These are phyloP conservation scores for Boloria euphrosyne DNA, from an alignment of 2,888 invertebrate genomes.

Conservation along the genomic window DNA sequence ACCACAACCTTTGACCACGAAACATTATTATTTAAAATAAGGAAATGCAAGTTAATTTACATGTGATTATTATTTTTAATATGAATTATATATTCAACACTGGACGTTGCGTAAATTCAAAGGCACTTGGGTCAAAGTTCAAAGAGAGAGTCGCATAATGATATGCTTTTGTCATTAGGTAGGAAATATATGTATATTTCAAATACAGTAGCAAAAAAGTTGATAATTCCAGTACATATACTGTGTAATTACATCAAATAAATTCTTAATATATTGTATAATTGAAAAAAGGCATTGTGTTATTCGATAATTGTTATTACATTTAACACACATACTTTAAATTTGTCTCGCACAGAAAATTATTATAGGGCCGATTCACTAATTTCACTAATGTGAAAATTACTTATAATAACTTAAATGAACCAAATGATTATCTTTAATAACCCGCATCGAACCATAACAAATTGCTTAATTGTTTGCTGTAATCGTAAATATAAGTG, in stretches of 20 bases:
- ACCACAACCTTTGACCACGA: constrained; percentile 32
- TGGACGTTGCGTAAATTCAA: constrained; percentile 42
- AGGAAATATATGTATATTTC: constrained; percentile 3
- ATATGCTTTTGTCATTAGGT: constrained; percentile 4
- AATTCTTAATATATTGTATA: too few relatives aligned
- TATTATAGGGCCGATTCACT: not conserved
- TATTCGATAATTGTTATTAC: too few relatives aligned
- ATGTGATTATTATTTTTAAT: constrained; percentile 17
- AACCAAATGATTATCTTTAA: constrained; percentile 1
- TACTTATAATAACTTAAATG: constrained; percentile 9
- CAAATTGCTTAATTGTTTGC: constrained; percentile 6
- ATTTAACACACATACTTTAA: too few relatives aligned
- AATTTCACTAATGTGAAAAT: constrained; percentile 3
- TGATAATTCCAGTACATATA: not conserved
- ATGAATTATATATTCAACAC: constrained; percentile 10
- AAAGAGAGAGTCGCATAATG: constrained; percentile 54
- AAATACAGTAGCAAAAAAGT: not conserved
- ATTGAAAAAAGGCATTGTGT: too few relatives aligned
- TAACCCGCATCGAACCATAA: constrained; percentile 12
- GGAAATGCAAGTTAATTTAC: constrained; percentile 25
- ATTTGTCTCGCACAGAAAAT: not conserved
- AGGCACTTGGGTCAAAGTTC: constrained; percentile 54
- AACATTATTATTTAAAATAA: constrained; percentile 18
- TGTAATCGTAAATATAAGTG: constrained; percentile 11
- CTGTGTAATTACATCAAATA: too few relatives aligned